Evolutionary conservation across 1,140 invertebrate species (phyloP).

Genomic region (Nephila pilipes): DNA sequence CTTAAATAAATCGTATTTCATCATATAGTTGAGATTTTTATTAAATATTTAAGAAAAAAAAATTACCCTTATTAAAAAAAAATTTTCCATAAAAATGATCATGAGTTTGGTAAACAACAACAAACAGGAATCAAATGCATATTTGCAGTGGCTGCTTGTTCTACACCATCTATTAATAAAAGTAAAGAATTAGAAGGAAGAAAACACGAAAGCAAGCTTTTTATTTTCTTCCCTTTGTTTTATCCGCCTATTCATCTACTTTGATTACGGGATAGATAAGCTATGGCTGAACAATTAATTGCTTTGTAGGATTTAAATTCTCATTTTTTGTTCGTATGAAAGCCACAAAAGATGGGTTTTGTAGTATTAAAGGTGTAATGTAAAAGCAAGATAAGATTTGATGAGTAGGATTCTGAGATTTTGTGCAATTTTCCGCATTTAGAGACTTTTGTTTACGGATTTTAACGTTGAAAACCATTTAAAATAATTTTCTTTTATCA

Average conservation of each 20-base stretch:
- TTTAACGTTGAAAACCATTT: too few relatives aligned
- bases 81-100: too few relatives aligned
- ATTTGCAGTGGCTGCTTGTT: too few relatives aligned
- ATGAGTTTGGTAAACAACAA: too few relatives aligned
- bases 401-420: not conserved
- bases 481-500: too few relatives aligned
- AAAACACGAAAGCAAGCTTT: not conserved
- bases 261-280: not conserved
- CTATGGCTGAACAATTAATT: not conserved
- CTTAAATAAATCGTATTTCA: too few relatives aligned
- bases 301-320: conserved; percentile 11
- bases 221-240: not conserved
- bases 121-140: too few relatives aligned
- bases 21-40: too few relatives aligned
- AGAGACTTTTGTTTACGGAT: too few relatives aligned
- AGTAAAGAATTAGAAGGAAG: not conserved
- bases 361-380: not conserved
- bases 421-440: not conserved
- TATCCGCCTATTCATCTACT: not conserved
- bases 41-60: too few relatives aligned
- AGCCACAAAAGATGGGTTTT: not conserved
- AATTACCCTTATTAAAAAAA: too few relatives aligned
- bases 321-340: not conserved
- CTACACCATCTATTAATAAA: not conserved
- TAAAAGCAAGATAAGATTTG: not conserved